A percentile compares a stretch with the other conserved stretches of the same genome.
phyloP scores from a whole-genome alignment of 2,888 invertebrate genomes.

The Sarcophaga variegata region DNA sequence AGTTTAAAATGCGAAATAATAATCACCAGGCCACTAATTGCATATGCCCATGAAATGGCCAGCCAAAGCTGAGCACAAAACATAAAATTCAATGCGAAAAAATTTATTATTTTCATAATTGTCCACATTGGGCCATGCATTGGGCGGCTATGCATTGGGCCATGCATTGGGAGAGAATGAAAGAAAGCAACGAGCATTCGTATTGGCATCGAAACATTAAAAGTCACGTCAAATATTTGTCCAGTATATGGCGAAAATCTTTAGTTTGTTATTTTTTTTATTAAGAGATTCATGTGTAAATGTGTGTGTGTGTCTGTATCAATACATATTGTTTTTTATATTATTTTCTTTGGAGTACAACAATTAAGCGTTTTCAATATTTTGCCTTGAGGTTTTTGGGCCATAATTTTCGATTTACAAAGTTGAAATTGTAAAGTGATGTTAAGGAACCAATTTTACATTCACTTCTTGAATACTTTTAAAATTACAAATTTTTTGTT shows the following conservation, averaged over 20 bases:
- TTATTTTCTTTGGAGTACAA: no score
- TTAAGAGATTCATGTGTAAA: not conserved
- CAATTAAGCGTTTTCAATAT: no score
- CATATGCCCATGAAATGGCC: conserved; percentile 5
- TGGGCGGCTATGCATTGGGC: not conserved
- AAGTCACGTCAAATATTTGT: conserved; percentile 63
- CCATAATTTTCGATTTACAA: no score
- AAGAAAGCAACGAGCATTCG: not conserved
- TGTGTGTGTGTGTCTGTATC: no score
- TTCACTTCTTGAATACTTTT: no score
- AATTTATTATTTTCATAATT: not conserved
- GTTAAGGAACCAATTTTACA: no score
- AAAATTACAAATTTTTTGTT: no score
- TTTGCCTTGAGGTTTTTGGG: no score
- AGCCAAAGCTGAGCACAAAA: no score
- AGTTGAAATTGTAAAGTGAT: no score
- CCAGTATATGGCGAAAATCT: conserved; percentile 33
- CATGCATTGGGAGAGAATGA: not conserved
- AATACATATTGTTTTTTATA: no score
- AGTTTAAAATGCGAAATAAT: conserved; percentile 51
- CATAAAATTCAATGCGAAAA: not conserved
- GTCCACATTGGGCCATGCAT: not conserved
- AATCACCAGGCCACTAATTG: conserved; percentile 43
- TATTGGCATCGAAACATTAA: conserved; percentile 39
- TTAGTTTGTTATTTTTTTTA: conserved; percentile 9